Evolutionary conservation across 2,888 invertebrate species (phyloP).

Genomic region (Phaedon cochleariae): DNA sequence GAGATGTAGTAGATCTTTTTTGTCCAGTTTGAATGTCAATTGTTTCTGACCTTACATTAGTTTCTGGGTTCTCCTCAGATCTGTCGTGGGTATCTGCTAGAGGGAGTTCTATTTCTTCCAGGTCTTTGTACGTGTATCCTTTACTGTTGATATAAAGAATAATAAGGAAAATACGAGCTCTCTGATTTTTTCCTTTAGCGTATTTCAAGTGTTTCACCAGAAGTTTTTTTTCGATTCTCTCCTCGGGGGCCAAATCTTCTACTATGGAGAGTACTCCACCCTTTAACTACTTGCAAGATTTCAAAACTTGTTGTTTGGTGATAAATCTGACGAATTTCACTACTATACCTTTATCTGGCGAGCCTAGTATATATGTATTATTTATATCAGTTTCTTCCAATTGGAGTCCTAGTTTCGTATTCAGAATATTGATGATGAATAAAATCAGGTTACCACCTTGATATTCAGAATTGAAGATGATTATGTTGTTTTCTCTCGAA

Average conservation of each 20-base stretch:
- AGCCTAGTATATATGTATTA: background rate
- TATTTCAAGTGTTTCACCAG: background rate
- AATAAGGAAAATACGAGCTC: background rate
- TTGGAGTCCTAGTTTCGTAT: background rate
- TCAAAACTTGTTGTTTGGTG: background rate
- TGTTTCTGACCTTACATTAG: no score
- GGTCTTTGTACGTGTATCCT: background rate
- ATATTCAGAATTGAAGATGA: background rate
- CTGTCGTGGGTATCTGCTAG: no score
- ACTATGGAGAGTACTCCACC: background rate
- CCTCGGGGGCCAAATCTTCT: background rate
- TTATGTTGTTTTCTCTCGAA: background rate
- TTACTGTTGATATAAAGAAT: background rate
- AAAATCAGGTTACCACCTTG: background rate
- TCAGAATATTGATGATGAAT: background rate
- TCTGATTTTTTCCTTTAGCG: background rate
- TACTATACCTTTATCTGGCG: background rate
- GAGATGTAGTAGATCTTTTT: no score
- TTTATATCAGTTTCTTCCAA: background rate
- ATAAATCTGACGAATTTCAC: background rate
- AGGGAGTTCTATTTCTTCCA: background rate
- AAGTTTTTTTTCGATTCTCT: background rate
- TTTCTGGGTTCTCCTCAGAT: no score
- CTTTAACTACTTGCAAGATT: background rate
- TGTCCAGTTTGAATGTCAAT: no score